These are phyloP conservation scores for Orbicella faveolata DNA, from an alignment of 64 coral and sea anemone genomes.

Conservation along the genomic window DNA sequence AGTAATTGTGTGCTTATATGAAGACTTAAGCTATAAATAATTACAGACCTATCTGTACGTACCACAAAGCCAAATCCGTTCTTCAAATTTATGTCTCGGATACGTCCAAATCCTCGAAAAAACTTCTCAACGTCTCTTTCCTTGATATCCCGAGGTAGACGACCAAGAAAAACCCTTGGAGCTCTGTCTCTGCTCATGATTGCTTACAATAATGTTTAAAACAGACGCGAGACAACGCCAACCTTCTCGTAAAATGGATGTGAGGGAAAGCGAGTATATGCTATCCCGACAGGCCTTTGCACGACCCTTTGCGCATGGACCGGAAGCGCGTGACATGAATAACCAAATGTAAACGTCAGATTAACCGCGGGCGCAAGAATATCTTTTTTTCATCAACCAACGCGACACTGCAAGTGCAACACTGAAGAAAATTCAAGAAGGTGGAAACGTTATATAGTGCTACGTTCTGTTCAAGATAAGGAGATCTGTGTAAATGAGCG, in stretches of 20 bases:
- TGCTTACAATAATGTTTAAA: neutral
- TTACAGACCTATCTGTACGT: neutral
- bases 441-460: neutral
- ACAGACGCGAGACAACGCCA: neutral
- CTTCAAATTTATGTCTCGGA: slow-evolving; percentile 96
- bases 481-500: slow-evolving; percentile 69
- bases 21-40: neutral
- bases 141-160: slow-evolving; percentile 64
- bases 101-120: slow-evolving; percentile 95
- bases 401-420: too few species aligned
- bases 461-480: slow-evolving; percentile 10
- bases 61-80: slow-evolving; percentile 98
- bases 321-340: neutral
- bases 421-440: neutral
- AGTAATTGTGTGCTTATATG: too few species aligned
- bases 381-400: too few species aligned
- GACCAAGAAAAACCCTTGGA: slow-evolving; percentile 92
- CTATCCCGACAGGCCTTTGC: slow-evolving; percentile 13
- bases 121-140: slow-evolving; percentile 94
- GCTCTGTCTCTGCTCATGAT: slow-evolving; percentile 78
- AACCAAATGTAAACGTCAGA: neutral
- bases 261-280: neutral
- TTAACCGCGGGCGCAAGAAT: neutral
- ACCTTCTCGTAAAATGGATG: neutral
- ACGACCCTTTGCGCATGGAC: neutral